phyloP scores from a whole-genome alignment of 1,140 invertebrate genomes.

The Battus philenor region DNA sequence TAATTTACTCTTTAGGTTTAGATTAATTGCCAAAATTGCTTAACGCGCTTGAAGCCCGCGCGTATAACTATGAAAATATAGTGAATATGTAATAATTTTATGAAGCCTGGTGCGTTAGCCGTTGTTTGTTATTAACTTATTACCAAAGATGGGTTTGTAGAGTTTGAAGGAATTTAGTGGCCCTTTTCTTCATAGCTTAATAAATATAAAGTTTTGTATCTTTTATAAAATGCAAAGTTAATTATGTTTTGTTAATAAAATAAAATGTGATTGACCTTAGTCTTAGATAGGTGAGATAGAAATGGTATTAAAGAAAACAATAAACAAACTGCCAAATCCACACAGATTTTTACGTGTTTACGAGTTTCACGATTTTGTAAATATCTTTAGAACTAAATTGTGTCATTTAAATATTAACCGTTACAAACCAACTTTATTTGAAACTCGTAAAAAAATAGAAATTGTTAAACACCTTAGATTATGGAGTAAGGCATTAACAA shows the following conservation, averaged over 20 bases:
- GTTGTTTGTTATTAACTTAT: conserved; percentile 63
- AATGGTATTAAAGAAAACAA: conserved; percentile 30
- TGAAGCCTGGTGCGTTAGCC: conserved; percentile 45
- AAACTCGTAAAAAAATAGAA: conserved; percentile 15
- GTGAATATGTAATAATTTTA: conserved; percentile 22
- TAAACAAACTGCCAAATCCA: conserved; percentile 36
- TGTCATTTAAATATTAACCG: conserved; percentile 11
- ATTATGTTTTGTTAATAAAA: conserved; percentile 53
- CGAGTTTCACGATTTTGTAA: conserved; percentile 31
- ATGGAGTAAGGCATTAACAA: background rate
- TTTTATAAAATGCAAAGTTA: conserved; percentile 66
- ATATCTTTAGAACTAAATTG: conserved; percentile 21
- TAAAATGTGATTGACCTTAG: conserved; percentile 69
- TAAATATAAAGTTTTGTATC: conserved; percentile 68
- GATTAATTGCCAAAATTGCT: conserved; percentile 22
- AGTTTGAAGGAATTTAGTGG: conserved; percentile 39
- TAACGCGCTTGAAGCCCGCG: conserved; percentile 22
- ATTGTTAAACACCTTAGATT: background rate
- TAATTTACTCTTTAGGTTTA: conserved; percentile 17
- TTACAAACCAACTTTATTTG: conserved; percentile 7
- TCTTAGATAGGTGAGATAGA: conserved; percentile 54
- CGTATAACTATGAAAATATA: conserved; percentile 19
- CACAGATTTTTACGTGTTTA: conserved; percentile 4
- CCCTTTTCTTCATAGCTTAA: conserved; percentile 61
- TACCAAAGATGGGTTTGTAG: conserved; percentile 71